phyloP scores from a whole-genome alignment of 2,113 vertebrate species.

The Cyprinodon brontotheroides region DNA sequence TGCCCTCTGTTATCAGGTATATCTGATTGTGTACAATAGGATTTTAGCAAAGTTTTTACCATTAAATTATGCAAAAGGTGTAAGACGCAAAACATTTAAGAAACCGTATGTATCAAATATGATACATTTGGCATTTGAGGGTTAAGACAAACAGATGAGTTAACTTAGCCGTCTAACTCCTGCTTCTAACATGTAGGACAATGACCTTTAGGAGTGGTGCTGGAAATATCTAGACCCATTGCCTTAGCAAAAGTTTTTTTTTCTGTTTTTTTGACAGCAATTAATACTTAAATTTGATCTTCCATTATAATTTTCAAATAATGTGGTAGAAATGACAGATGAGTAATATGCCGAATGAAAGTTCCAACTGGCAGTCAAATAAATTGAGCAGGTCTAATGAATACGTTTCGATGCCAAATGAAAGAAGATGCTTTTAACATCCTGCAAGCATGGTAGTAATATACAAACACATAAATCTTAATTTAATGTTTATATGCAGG shows the following conservation, averaged over 20 bases:
- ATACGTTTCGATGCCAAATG: background rate
- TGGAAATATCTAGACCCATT: too few species aligned
- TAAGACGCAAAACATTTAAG: too few species aligned
- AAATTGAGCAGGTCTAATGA: background rate
- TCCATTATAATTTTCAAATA: background rate
- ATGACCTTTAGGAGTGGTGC: too few species aligned
- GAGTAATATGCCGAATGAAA: background rate
- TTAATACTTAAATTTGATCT: background rate
- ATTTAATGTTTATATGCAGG: constrained; percentile 12
- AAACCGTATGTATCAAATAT: too few species aligned
- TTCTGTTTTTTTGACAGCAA: background rate
- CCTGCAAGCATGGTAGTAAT: constrained; percentile 8
- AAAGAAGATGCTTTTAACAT: constrained; percentile 2
- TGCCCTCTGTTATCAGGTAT: too few species aligned
- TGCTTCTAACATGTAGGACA: too few species aligned
- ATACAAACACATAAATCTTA: constrained; percentile 10
- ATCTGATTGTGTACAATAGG: too few species aligned
- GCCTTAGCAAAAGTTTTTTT: background rate
- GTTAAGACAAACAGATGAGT: background rate
- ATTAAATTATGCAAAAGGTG: too few species aligned
- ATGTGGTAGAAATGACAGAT: background rate
- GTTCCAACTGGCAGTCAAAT: background rate
- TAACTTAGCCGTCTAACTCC: background rate
- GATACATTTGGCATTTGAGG: too few species aligned
- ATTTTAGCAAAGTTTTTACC: too few species aligned